Conservation (phyloP, 2,797 vertebrate species). For the Epinephelus awoara region DNA sequence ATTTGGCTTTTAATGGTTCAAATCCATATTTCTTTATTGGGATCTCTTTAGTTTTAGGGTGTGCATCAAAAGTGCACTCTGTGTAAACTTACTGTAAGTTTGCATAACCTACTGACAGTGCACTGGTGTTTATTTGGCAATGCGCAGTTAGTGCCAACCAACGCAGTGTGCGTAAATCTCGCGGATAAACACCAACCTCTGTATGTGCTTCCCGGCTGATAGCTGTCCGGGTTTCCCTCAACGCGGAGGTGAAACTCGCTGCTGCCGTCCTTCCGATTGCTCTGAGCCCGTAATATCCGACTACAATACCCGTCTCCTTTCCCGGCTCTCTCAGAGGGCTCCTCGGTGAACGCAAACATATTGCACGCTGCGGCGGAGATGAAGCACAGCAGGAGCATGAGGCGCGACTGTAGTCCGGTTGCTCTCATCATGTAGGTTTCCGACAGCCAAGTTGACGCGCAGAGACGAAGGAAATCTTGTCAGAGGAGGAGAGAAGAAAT, state of each 20-base stretch:
- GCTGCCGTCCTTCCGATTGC: constrained; percentile 90
- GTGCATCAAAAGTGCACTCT: background rate
- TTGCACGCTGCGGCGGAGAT: constrained; percentile 84
- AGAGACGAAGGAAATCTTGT: constrained; percentile 5
- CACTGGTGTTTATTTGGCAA: background rate
- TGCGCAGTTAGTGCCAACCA: constrained; percentile 21
- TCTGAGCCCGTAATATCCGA: constrained; percentile 93
- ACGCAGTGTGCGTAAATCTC: constrained; percentile 30
- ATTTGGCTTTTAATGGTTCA: background rate
- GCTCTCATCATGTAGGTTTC: constrained; percentile 73
- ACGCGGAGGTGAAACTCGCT: constrained; percentile 96
- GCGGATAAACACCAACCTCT: constrained; percentile 87
- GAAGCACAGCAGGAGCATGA: constrained; percentile 85
- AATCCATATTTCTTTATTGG: background rate
- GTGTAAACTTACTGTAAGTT: constrained; percentile 57
- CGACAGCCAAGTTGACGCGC: constrained; percentile 50
- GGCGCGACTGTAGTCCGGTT: constrained; percentile 76
- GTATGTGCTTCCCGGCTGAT: constrained; percentile 96
- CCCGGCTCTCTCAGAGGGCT: constrained; percentile 91
- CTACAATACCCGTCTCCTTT: constrained; percentile 96
- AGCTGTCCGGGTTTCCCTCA: constrained; percentile 96
- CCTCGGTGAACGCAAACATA: constrained; percentile 90
- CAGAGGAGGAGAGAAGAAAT: background rate
- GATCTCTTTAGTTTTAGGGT: background rate
- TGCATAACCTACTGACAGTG: background rate